Percentiles rank a stretch among this genome's conserved stretches.
Evolutionary conservation across 2,797 vertebrate species (phyloP).

Genomic region (Saguinus oedipus): DNA sequence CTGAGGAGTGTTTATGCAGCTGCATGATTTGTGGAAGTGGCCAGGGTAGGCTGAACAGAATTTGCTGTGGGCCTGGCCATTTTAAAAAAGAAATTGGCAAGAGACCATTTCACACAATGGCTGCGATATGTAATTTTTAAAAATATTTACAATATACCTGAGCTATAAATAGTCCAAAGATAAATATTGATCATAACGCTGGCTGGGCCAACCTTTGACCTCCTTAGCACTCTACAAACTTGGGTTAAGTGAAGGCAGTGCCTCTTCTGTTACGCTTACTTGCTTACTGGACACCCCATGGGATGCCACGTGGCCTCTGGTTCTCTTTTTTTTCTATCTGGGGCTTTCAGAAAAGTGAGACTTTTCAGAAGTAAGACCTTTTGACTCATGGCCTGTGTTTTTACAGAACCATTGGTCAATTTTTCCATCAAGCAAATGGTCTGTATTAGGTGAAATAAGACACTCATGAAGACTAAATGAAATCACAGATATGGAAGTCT

Average conservation of each 20-base stretch:
- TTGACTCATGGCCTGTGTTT: neutral
- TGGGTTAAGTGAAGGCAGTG: neutral
- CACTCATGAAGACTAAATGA: neutral
- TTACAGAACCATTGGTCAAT: neutral
- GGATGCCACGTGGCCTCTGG: neutral
- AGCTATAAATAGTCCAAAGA: slow-evolving; percentile 57
- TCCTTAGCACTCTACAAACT: neutral
- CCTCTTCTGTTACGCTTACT: neutral
- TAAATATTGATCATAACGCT: slow-evolving; percentile 16
- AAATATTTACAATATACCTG: slow-evolving; percentile 56
- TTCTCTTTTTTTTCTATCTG: neutral
- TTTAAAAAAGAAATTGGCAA: slow-evolving; percentile 69
- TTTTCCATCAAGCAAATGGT: neutral
- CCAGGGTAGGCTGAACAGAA: slow-evolving; percentile 38
- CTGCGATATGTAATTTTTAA: slow-evolving; percentile 5
- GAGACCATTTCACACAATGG: slow-evolving; percentile 35
- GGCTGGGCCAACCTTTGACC: slow-evolving; percentile 37
- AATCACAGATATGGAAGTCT: neutral
- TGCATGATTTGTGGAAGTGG: neutral
- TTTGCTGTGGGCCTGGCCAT: slow-evolving; percentile 30
- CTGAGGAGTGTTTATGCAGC: slow-evolving; percentile 47
- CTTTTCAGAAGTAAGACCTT: neutral
- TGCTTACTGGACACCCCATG: neutral
- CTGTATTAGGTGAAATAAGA: neutral
- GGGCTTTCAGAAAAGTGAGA: neutral